Evolutionary conservation across 35 echinoderm and acorn worm genomes (phyloP), one percentile per base, ranked within the genome.

Genomic region (Anneissia japonica): DNA sequence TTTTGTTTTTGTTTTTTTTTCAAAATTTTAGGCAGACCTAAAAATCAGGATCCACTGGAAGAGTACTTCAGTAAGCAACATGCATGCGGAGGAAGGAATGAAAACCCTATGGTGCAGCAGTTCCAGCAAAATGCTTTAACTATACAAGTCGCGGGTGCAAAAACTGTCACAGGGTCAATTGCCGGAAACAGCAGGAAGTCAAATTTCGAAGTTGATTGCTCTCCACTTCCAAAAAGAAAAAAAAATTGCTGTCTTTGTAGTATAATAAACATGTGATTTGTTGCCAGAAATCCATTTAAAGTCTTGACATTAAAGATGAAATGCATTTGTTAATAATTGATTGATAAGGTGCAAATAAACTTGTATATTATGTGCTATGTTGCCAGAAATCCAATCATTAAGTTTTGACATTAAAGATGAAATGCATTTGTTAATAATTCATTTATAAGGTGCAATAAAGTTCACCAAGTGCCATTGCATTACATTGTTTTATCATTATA

Each of bases 21-120:
- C n/a, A n/a, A n/a, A n/a, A n/a, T n/a, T n/a, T n/a, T n/a, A n/a
- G n/a, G n/a, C n/a, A n/a, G n/a, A n/a, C n/a, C n/a, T n/a, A n/a
- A n/a, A 7, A 37, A 30, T 30, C 79, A 81, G 28, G 79, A 81
- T 81, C 79, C 79, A 5, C 37, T 81, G 4, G 79, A 81, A 37
- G 79, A 81, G 23, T 81, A 81, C 23, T 81, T 81, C 37, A 81
- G 79, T n/a, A 81, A 81, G 40, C 79, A 81, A 30, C 26, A 39
- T 23, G 37, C 35, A 37, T 37, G 79, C 28, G 26, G 35, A 38
- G 79, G 79, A 3, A 40, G 79, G 7, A 81, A 81, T 39, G 36
- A 39, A 30, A 39, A 35, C 79, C 79, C 79, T 9, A 81, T 37
- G 17, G 34, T 40, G 38, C 35, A 29, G 3, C 35, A 81, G 31